Base-by-base conservation (phyloP, 2,888 invertebrate genomes). In the Argyresthia goedartella region DNA sequence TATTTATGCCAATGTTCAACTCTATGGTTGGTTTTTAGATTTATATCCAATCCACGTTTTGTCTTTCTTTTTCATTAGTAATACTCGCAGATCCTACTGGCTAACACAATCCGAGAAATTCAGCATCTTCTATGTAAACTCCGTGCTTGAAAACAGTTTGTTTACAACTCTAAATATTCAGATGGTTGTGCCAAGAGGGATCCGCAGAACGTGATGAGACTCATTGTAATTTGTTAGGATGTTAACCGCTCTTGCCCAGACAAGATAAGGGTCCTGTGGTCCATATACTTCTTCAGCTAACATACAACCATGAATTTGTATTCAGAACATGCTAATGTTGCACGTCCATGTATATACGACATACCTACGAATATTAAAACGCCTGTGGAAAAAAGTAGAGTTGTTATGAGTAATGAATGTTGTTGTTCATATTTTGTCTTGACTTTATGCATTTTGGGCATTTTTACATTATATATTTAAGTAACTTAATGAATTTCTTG, bases 191-290 rank as follows among this genome's bases (percentile, higher is more conserved):
- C 25, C 25, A 25, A 25, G 63, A 65, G 62, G 56, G 57, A 65
- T 63, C 64, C 63, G 51, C 58, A 60, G 61, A 61, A 69, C 67
- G 69, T 69, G 68, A 64, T 62, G 56, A 52, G 58, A 54, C 50
- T 50, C 54, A 52, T 49, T 55, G 59, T 64, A 60, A 68, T 67
- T 68, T 69, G 64, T 66, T 63, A 60, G 61, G 63, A 55, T 56
- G 59, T 60, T 58, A 55, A 56, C 57, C 57, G 43, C 11, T 45
- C 58, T 55, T 61, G 59, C 58, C 57, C 55, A 51, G 54, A 53
- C 25, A 1, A 57, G 58, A 58, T 56, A 57, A 54, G 55, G 54
- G 52, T 51, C 11, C 35, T 50, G 36, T 11, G 42, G n/a, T 44
- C 44, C 50, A 50, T 43, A 50, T 44, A 13, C 44, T 13, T 36